These are phyloP conservation scores for Aplochiton taeniatus DNA, from an alignment of 2,797 vertebrate genomes.

Conservation along the genomic window DNA sequence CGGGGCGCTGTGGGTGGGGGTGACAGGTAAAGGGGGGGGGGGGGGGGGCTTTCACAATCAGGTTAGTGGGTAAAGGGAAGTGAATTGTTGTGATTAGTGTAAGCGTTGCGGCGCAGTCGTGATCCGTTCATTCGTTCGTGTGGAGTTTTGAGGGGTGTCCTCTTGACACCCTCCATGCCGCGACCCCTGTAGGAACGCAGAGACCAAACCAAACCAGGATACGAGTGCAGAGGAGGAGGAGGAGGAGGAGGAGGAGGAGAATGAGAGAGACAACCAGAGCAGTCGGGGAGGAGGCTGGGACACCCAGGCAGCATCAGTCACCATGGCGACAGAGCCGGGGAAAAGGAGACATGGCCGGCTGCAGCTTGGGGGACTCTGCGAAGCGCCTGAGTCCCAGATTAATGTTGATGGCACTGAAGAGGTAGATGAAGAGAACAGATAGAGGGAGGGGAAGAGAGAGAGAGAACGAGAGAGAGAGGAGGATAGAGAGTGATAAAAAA, in stretches of 20 bases:
- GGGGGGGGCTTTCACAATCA: neutral
- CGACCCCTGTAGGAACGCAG: too few relatives aligned
- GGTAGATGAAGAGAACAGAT: slow-evolving; percentile 14
- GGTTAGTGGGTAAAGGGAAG: too few relatives aligned
- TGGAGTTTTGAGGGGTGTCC: too few relatives aligned
- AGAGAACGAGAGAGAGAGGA: slow-evolving; percentile 16
- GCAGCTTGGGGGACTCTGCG: slow-evolving; percentile 46
- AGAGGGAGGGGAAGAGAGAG: neutral
- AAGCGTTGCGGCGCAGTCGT: too few relatives aligned
- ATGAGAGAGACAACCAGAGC: neutral
- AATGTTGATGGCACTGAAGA: slow-evolving; percentile 41
- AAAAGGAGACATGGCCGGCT: slow-evolving; percentile 44
- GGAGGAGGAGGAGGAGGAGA: neutral
- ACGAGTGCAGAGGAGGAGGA: neutral
- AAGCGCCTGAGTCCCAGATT: slow-evolving; percentile 46
- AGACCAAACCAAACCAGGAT: too few relatives aligned
- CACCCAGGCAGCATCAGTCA: slow-evolving; percentile 50
- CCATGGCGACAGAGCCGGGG: slow-evolving; percentile 58
- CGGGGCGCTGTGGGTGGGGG: neutral
- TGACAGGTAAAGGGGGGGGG: neutral
- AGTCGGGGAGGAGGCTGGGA: slow-evolving; percentile 39
- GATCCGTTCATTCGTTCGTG: too few relatives aligned
- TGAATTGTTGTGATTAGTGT: too few relatives aligned
- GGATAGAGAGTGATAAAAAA: slow-evolving; percentile 37
- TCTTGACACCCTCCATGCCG: too few relatives aligned